Evolutionary conservation across 2,113 vertebrate genomes (phyloP), one percentile per base, ranked within the genome.

Genomic region (Catharus fuscescens): DNA sequence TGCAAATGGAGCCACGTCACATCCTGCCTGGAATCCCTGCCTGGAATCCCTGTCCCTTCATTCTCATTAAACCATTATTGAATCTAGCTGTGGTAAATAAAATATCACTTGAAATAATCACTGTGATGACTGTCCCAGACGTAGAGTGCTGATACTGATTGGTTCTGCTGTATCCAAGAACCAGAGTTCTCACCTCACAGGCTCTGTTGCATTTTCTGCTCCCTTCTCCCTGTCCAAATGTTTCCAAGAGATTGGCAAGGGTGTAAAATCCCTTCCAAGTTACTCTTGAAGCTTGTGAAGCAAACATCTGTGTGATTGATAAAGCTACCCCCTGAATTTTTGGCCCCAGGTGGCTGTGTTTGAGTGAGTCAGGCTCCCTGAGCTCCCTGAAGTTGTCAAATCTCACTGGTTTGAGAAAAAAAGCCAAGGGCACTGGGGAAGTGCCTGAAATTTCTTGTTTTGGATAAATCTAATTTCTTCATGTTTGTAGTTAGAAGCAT

Each of bases 401-500:
- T 29, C 40, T 6, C 8, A 3, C 20, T 26, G 21, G 14, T 14
- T 45, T 34, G 16, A 44, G 56, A 17, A 13, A 20, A 65, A 53
- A 65, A 14, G 15, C 34, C 18, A 29, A 28, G 36, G 36, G 8
- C 52, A 3, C 5, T 0, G 0, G n/a, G 40, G 26, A 44, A 53
- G 18, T 24, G 5, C 19, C 62, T 45, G 21, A 15, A 38, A 45
- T 40, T 6, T 11, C 53, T 34, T 32, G 10, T 16, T 85, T 67
- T 57, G 40, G 44, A 26, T 45, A 4, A 5, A 25, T 19, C 18
- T 84, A 5, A 0, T 61, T 62, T 44, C 20, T 65, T 54, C 6
- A 1, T 50, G 61, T 80, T 34, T 36, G 4, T 34, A 14, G 38
- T 4, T 52, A 57, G 25, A 40, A n/a, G 2, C 12, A 1, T 48